A percentile compares a stretch with the other conserved stretches of the same genome.
phyloP scores from a whole-genome alignment of 2,113 vertebrate genomes.

The Dromas ardeola region DNA sequence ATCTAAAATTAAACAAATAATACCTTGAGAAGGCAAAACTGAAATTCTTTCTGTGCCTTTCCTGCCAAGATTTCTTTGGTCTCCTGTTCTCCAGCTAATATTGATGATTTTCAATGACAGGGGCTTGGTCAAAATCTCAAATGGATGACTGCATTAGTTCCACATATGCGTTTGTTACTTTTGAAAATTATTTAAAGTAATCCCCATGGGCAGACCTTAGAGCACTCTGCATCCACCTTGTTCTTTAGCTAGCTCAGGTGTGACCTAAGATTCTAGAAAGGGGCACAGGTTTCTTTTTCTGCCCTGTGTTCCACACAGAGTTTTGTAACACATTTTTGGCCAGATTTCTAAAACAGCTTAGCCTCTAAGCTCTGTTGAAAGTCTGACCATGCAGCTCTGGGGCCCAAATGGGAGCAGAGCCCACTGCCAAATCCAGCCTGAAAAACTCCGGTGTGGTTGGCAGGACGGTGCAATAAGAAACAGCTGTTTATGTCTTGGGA shows the following conservation, averaged over 20 bases:
- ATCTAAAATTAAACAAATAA: neutral
- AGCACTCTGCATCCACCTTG: neutral
- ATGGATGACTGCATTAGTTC: neutral
- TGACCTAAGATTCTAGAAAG: neutral
- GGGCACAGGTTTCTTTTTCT: neutral
- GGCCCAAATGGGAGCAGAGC: neutral
- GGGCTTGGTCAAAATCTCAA: neutral
- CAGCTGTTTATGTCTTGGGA: neutral
- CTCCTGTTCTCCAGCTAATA: neutral
- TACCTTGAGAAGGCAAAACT: neutral
- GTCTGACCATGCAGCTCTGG: neutral
- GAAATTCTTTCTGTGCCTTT: neutral
- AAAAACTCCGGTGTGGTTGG: neutral
- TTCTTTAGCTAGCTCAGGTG: neutral
- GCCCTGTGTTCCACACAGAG: neutral
- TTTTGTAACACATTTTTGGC: neutral
- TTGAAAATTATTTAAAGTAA: neutral
- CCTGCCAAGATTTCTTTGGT: neutral
- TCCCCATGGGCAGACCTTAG: neutral
- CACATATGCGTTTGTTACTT: neutral
- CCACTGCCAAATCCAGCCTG: neutral
- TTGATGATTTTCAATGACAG: neutral
- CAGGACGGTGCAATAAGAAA: rapidly evolving
- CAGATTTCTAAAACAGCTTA: neutral
- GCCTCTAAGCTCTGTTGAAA: neutral